Evolutionary conservation across 2,888 invertebrate species (phyloP).

Genomic region (Vannuccia rotundouncinata): DNA sequence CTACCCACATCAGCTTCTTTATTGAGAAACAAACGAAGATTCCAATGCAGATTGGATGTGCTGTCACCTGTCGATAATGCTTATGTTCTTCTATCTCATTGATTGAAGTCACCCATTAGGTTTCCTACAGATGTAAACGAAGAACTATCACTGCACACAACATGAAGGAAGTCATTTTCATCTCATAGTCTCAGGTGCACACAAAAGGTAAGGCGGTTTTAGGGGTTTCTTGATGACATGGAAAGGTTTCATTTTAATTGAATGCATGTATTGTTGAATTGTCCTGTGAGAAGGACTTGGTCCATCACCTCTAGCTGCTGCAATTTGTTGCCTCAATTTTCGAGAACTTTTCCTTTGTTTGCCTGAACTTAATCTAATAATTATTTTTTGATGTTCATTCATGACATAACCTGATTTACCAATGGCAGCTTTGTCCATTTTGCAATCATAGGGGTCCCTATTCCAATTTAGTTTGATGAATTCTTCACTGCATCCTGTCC

Average conservation of each 20-base stretch:
- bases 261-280: neutral
- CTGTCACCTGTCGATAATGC: slow-evolving; percentile 22
- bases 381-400: no score
- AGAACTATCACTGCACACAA: slow-evolving; percentile 22
- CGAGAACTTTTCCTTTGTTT: neutral
- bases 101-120: slow-evolving; percentile 6
- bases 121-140: slow-evolving; percentile 13
- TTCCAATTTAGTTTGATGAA: no score
- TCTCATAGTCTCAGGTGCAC: slow-evolving; percentile 19
- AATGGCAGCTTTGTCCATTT: no score
- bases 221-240: slow-evolving; percentile 30
- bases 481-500: no score
- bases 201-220: slow-evolving; percentile 25
- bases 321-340: slow-evolving; percentile 10
- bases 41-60: slow-evolving; percentile 29
- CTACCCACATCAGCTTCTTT: no score
- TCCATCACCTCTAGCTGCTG: slow-evolving; percentile 17
- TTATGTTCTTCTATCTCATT: slow-evolving; percentile 22
- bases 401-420: no score
- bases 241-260: slow-evolving; percentile 21
- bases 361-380: no score
- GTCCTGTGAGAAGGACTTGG: slow-evolving; percentile 21
- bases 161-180: neutral
- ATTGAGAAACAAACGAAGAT: no score
- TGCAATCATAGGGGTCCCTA: no score